These are phyloP conservation scores for Emys orbicularis DNA, from an alignment of 2,797 vertebrate genomes.

Conservation along the genomic window DNA sequence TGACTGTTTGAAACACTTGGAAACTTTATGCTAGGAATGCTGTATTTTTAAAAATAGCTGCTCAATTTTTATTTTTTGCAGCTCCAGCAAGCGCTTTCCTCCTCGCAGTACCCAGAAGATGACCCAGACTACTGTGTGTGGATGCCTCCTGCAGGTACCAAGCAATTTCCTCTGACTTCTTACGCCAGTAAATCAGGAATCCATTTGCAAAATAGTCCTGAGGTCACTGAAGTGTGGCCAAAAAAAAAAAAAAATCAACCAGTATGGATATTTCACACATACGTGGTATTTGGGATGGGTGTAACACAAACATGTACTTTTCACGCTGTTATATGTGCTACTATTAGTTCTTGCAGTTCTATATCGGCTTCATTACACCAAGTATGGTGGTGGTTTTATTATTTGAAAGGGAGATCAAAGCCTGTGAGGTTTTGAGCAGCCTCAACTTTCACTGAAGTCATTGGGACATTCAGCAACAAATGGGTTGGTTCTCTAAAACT, in stretches of 20 bases:
- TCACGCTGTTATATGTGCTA: background rate
- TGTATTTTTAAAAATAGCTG: background rate
- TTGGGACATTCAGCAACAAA: background rate
- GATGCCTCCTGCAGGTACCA: conserved; percentile 93
- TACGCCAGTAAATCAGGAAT: background rate
- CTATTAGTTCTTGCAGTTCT: background rate
- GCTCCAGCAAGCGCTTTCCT: conserved; percentile 81
- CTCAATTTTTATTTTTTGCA: conserved; percentile 69
- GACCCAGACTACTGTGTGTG: conserved; percentile 98
- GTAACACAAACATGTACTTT: background rate
- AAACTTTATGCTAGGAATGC: background rate
- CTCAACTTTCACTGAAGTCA: background rate
- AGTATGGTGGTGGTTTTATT: background rate
- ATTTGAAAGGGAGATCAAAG: background rate
- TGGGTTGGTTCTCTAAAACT: background rate
- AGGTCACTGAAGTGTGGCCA: background rate
- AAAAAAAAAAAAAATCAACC: background rate
- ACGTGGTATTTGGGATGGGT: background rate
- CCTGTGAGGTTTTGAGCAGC: background rate
- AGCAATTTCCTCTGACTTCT: background rate
- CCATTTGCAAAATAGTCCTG: background rate
- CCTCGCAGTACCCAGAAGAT: conserved; percentile 91
- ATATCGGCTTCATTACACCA: background rate
- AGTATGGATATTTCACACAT: background rate
- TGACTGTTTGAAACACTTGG: background rate